Percentiles rank a stretch among this genome's conserved stretches.
These are phyloP conservation scores for Trichonephila clavipes DNA, from an alignment of 1,140 invertebrate species.

Conservation along the genomic window DNA sequence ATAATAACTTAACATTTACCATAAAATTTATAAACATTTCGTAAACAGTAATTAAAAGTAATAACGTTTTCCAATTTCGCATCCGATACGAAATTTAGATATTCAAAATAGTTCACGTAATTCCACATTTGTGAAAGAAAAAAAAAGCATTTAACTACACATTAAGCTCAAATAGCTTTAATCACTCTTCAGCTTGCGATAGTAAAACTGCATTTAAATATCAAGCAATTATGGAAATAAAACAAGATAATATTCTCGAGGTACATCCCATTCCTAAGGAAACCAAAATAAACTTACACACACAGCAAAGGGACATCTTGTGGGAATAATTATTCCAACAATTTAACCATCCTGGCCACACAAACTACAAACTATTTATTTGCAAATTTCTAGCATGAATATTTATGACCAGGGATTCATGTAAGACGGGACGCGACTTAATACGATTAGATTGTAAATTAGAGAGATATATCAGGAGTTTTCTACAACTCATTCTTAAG, in stretches of 20 bases:
- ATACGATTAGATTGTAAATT: constrained; percentile 57
- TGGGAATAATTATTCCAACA: constrained; percentile 59
- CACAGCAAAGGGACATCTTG: constrained; percentile 13
- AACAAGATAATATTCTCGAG: neutral
- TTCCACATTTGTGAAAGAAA: too few species aligned
- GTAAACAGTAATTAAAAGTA: too few species aligned
- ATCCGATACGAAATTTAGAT: too few species aligned
- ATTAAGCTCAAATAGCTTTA: neutral
- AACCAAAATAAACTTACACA: constrained; percentile 2
- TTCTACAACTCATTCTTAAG: neutral
- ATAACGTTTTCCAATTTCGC: too few species aligned
- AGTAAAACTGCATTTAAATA: neutral
- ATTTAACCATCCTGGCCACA: constrained; percentile 14
- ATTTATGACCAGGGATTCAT: constrained; percentile 42
- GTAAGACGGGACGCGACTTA: neutral
- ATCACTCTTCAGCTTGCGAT: neutral
- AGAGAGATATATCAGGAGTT: neutral
- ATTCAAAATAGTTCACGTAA: too few species aligned
- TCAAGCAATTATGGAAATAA: constrained; percentile 29
- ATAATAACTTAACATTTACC: too few species aligned
- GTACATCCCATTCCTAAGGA: neutral
- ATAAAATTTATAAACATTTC: too few species aligned
- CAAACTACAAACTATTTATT: constrained; percentile 46
- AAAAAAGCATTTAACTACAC: too few species aligned
- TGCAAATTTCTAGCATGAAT: constrained; percentile 50